phyloP scores from a whole-genome alignment of 2,888 invertebrate species.

The Eutolmus rufibarbis region DNA sequence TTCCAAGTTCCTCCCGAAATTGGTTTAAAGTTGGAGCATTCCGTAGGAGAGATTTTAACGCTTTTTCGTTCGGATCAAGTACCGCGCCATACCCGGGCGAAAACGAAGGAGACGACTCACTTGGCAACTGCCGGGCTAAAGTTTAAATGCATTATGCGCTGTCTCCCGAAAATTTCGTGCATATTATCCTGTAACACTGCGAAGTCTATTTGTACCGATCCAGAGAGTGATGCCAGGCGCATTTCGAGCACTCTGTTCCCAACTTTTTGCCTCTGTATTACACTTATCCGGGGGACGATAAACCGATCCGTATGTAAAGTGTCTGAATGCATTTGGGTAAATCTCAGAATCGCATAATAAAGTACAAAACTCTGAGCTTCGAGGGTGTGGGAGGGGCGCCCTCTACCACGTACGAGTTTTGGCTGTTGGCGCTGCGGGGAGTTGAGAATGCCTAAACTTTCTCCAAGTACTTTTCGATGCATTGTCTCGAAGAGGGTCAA shows the following conservation, averaged over 20 bases:
- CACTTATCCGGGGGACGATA: not conserved
- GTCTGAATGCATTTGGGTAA: conserved; percentile 20
- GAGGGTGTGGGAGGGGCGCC: too few species aligned
- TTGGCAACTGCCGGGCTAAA: not conserved
- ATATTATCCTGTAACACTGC: not conserved
- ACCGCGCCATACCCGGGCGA: not conserved
- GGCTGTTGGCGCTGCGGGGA: not conserved
- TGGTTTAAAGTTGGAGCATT: not conserved
- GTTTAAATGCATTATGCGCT: conserved; percentile 3
- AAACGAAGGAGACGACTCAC: not conserved
- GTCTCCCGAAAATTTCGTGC: not conserved
- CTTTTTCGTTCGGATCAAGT: not conserved
- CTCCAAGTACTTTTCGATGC: not conserved
- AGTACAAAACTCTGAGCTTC: not conserved
- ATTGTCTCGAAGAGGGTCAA: conserved; percentile 1
- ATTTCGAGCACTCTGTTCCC: not conserved
- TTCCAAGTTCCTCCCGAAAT: not conserved
- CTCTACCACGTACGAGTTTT: not conserved
- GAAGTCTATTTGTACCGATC: not conserved
- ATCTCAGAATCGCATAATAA: conserved; percentile 11
- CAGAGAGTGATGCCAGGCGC: not conserved
- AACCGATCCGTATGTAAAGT: conserved; percentile 9
- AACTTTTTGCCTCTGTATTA: not conserved
- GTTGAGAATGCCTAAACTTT: not conserved
- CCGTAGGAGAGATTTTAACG: not conserved